phyloP scores from a whole-genome alignment of 2,888 invertebrate genomes.

The Orthosia cruda region DNA sequence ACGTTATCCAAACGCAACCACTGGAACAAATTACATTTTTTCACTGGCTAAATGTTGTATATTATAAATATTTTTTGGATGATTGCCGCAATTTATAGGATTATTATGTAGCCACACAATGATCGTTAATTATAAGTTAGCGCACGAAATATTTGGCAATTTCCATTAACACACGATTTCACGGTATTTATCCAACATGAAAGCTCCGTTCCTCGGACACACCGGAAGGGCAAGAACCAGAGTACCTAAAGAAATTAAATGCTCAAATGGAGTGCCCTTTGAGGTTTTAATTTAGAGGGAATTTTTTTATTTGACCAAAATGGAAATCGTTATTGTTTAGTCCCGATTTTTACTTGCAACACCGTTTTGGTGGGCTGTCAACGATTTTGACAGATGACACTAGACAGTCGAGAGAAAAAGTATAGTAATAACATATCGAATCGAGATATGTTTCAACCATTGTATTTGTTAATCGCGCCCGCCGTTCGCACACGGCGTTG shows the following conservation, averaged over 20 bases:
- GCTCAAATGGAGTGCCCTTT: slow-evolving; percentile 19
- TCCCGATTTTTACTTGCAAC: too few species aligned
- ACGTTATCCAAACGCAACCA: slow-evolving; percentile 53
- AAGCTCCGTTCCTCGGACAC: slow-evolving; percentile 31
- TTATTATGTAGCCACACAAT: slow-evolving; percentile 35
- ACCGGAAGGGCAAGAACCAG: slow-evolving; percentile 33
- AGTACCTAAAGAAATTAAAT: slow-evolving; percentile 52
- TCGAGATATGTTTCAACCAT: too few species aligned
- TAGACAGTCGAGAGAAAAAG: too few species aligned
- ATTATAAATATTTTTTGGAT: slow-evolving; percentile 16
- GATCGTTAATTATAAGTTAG: slow-evolving; percentile 44
- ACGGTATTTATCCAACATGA: slow-evolving; percentile 31
- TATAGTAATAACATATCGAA: too few species aligned
- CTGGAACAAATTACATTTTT: slow-evolving; percentile 45
- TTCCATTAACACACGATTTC: slow-evolving; percentile 30
- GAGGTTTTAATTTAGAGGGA: slow-evolving; percentile 47
- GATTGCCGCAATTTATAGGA: slow-evolving; percentile 39
- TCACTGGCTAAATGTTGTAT: slow-evolving; percentile 27
- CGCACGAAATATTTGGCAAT: slow-evolving; percentile 26
- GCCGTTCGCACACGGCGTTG: too few species aligned
- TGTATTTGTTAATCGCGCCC: too few species aligned
- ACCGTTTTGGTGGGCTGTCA: too few species aligned
- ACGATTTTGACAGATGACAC: too few species aligned
- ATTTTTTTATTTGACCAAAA: slow-evolving; percentile 42
- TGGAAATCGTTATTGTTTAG: slow-evolving; percentile 47